These are phyloP conservation scores for Trinectes maculatus DNA, from an alignment of 2,113 vertebrate species.

Conservation along the genomic window DNA sequence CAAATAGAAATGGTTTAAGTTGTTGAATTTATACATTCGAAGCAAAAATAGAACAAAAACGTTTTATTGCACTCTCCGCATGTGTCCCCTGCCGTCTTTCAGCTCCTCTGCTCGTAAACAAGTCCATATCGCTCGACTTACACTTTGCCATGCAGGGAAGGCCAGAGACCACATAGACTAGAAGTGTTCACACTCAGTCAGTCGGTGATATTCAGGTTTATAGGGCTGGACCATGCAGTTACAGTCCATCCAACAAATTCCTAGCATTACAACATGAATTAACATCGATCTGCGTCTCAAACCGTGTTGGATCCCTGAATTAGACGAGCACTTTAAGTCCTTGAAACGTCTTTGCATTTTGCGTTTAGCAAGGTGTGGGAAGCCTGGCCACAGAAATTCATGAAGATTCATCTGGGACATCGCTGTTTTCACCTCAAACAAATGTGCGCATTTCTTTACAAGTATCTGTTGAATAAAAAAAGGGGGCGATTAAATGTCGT, in stretches of 20 bases:
- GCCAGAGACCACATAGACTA: neutral
- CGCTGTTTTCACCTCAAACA: slow-evolving; percentile 3
- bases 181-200: neutral
- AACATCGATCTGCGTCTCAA: neutral
- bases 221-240: neutral
- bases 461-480: slow-evolving; percentile 29
- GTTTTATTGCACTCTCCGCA: no score
- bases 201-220: neutral
- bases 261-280: neutral
- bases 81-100: neutral
- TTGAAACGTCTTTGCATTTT: neutral
- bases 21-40: no score
- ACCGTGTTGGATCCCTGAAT: neutral
- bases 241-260: neutral
- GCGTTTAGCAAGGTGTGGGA: neutral
- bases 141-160: neutral
- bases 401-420: neutral
- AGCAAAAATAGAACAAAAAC: no score
- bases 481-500: slow-evolving; percentile 26
- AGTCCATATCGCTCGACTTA: neutral
- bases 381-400: neutral
- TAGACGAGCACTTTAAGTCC: neutral
- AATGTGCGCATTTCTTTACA: slow-evolving; percentile 7
- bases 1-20: no score
- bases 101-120: neutral